Percentiles rank a stretch among this genome's conserved stretches.
phyloP scores from a whole-genome alignment of 2,888 invertebrate species.

The Crepidodera aurea region DNA sequence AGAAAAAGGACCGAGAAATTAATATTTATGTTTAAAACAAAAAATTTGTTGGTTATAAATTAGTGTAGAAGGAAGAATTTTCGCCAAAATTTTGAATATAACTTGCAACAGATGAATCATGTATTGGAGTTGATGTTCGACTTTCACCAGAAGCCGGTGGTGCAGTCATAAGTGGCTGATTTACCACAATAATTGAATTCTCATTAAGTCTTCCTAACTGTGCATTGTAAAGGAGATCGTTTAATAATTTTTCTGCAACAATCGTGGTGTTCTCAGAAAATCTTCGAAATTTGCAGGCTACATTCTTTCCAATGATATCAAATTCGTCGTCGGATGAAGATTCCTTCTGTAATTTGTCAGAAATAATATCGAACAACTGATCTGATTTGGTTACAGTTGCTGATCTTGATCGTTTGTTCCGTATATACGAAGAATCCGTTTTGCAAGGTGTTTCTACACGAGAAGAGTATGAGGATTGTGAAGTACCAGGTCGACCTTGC shows the following conservation, averaged over 20 bases:
- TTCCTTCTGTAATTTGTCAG: slow-evolving; percentile 1
- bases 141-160: background rate
- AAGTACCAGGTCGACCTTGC: too few relatives aligned
- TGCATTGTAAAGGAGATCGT: slow-evolving; percentile 24
- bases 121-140: too few relatives aligned
- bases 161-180: background rate
- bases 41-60: background rate
- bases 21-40: too few relatives aligned
- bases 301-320: slow-evolving; percentile 26
- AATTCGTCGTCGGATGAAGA: slow-evolving; percentile 12
- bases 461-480: too few relatives aligned
- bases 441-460: background rate
- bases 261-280: slow-evolving; percentile 22
- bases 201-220: slow-evolving; percentile 14
- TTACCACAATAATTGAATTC: slow-evolving; percentile 8
- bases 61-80: background rate
- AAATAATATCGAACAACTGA: background rate
- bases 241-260: slow-evolving; percentile 32
- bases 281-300: slow-evolving; percentile 32
- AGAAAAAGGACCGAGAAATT: too few relatives aligned
- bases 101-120: background rate
- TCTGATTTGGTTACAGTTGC: background rate
- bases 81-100: background rate
- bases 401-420: slow-evolving; percentile 7
- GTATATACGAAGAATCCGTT: background rate